Base-by-base conservation (phyloP, 37 sponge, comb jelly and placozoan species). In the Lycopodina hypogea region DNA sequence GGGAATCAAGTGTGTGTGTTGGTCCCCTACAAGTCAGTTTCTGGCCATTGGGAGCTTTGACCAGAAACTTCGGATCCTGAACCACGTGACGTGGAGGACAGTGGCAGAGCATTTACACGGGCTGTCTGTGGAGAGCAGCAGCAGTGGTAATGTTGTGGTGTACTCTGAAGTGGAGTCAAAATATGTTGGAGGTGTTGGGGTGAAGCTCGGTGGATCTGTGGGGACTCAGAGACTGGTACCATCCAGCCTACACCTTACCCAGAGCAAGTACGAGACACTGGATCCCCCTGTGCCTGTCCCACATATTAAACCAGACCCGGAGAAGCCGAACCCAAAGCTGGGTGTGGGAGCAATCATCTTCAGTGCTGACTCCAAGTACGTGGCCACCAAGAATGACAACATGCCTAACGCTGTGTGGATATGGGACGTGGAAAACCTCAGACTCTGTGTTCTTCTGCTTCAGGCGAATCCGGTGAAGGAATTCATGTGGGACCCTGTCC, bases 321-420 rank as follows among this genome's bases (percentile, higher is more conserved):
- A 95, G 40, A 93, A 98, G 58, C 87, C 96, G 0, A 87, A 93
- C 70, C 90, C 94, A 11, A 80, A 85, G 45, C 77, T 93, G 24
- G 99, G 99, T 29, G 90, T 98, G 12, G 94, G 90, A 0, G 40
- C 65, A 3, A 78, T 87, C 11, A 9, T 36, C 40, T 98, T 98
- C 77, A 93, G 94, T 69, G 38, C 78, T 0, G 94, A 93, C 79
- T 86, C 79, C 39, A 78, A 78, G 24, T 93, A 93, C 74, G 60
- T 98, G 33, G 99, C 92, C 11, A 98, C 92, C 22, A 48, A 71
- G 37, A 96, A 91, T 80, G 97, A 91, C 51, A 96, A 96, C 84
- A 88, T 91, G 92, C 96, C 99, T n/a, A 91, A 75, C 55, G 78
- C 86, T 0, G 75, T 98, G 41, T 98, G 99, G 99, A 82, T 98